Evolutionary conservation across 1,140 invertebrate genomes (phyloP).

Genomic region (Zaprionus gabonicus): DNA sequence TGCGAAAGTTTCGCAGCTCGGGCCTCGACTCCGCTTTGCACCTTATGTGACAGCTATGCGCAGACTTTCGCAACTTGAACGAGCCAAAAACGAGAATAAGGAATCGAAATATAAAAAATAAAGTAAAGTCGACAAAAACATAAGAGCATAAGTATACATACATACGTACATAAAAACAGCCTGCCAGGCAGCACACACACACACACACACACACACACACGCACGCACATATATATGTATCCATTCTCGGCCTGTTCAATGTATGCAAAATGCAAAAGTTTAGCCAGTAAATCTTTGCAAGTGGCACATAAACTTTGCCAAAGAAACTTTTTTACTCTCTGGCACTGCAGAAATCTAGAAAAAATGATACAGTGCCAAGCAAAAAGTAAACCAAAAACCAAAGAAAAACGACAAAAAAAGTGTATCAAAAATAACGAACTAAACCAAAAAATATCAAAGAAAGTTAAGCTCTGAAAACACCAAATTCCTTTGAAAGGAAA

Average conservation of each 20-base stretch:
- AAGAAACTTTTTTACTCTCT: slow-evolving; percentile 69
- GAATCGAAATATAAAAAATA: slow-evolving; percentile 35
- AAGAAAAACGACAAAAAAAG: slow-evolving; percentile 2
- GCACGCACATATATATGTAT: slow-evolving; percentile 20
- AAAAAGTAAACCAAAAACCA: slow-evolving; percentile 36
- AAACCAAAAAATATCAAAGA: slow-evolving; percentile 46
- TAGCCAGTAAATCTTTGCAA: slow-evolving; percentile 81
- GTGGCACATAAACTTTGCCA: slow-evolving; percentile 82
- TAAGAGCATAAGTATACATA: background rate
- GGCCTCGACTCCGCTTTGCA: slow-evolving; percentile 49
- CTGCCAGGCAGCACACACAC: background rate
- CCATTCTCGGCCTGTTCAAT: slow-evolving; percentile 40
- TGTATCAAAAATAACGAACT: slow-evolving; percentile 32
- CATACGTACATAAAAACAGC: too few species aligned
- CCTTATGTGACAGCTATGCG: slow-evolving; percentile 63
- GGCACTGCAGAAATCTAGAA: slow-evolving; percentile 58
- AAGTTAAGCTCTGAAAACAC: slow-evolving; percentile 51
- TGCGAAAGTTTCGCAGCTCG: slow-evolving; percentile 49
- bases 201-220: slow-evolving; percentile 2
- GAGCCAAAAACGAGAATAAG: slow-evolving; percentile 36
- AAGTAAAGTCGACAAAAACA: slow-evolving; percentile 9
- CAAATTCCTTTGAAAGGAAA: slow-evolving; percentile 24
- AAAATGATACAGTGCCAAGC: slow-evolving; percentile 73
- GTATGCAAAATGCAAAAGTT: slow-evolving; percentile 82
- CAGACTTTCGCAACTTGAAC: slow-evolving; percentile 57